Base-by-base conservation (phyloP, 1,140 invertebrate genomes). In the Monochamus saltuarius region DNA sequence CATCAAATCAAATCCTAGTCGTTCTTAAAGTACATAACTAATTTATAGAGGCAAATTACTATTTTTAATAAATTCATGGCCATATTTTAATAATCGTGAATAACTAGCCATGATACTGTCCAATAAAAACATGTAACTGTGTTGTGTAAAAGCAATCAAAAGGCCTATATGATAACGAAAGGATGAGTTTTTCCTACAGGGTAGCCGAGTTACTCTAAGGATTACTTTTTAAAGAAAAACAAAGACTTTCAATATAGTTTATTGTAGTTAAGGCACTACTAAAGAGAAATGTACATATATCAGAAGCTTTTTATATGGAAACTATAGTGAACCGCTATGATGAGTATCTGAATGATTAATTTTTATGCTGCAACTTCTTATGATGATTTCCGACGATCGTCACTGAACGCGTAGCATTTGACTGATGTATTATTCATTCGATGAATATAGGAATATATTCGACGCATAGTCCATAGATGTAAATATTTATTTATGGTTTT, bases 271-370 rank as follows among this genome's bases (percentile, higher is more conserved):
- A 62, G 64, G 60, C 46, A 66, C 59, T 56, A 65, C 43, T 37
- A 73, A 68, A 71, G 53, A 66, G 60, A 66, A 64, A 52, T 75
- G 73, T 75, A 75, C 37, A 75, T 75, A 75, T 72, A 68, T 65
- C 66, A 69, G 67, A 73, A 72, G 71, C 73, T 75, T 75, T 75
- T 75, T 75, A 75, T 75, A 75, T 75, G 72, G 70, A 70, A 68
- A 61, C 51, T 60, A 60, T 65, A 67, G 61, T 56, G 56, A 61
- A 57, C 53, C 45, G 60, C 57, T 60, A 56, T 46, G 64, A 64
- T 54, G 56, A 57, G 56, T 57, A 57, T 49, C 22, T 39, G 52
- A 42, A 54, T 57, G 62, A 60, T 52, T 53, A 50, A 53, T 55
- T 62, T 66, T 68, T 56, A 55, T 66, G 67, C 64, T 65, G 67